A percentile compares a stretch with the other conserved stretches of the same genome.
phyloP scores from a whole-genome alignment of 2,888 invertebrate genomes.

The Eustalomyia histrio region DNA sequence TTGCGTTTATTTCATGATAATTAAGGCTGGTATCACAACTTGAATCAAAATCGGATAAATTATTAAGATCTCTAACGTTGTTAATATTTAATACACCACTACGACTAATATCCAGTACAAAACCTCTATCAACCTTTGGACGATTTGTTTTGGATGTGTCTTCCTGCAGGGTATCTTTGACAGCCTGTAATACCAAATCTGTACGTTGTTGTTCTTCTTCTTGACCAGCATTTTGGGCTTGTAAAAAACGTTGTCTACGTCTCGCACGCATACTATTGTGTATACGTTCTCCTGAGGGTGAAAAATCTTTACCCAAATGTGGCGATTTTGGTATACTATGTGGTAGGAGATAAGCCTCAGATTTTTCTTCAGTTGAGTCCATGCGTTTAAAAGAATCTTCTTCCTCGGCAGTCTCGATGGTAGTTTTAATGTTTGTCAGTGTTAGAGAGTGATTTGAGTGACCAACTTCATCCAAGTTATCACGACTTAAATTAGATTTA shows the following conservation, averaged over 20 bases:
- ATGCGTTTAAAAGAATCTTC: not conserved
- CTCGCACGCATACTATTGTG: constrained; percentile 79
- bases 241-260: constrained; percentile 74
- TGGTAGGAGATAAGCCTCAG: constrained; percentile 70
- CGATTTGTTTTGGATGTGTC: constrained; percentile 65
- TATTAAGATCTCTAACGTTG: constrained; percentile 78
- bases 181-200: constrained; percentile 74
- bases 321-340: constrained; percentile 79
- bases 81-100: constrained; percentile 76
- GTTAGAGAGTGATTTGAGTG: constrained; percentile 50
- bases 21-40: constrained; percentile 79
- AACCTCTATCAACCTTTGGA: constrained; percentile 79
- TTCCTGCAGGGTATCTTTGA: constrained; percentile 73
- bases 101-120: constrained; percentile 76
- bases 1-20: constrained; percentile 76
- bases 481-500: constrained; percentile 77
- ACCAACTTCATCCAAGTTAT: constrained; percentile 73
- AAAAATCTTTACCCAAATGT: constrained; percentile 79
- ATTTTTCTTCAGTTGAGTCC: constrained; percentile 66
- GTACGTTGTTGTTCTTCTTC: constrained; percentile 71
- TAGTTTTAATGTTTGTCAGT: not conserved
- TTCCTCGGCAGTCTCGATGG: constrained; percentile 9
- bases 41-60: constrained; percentile 79
- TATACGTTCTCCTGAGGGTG: constrained; percentile 78
- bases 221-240: constrained; percentile 71